Evolutionary conservation across 2,888 invertebrate genomes (phyloP), one percentile per base, ranked within the genome.

Genomic region (Cerastis rubricosa): DNA sequence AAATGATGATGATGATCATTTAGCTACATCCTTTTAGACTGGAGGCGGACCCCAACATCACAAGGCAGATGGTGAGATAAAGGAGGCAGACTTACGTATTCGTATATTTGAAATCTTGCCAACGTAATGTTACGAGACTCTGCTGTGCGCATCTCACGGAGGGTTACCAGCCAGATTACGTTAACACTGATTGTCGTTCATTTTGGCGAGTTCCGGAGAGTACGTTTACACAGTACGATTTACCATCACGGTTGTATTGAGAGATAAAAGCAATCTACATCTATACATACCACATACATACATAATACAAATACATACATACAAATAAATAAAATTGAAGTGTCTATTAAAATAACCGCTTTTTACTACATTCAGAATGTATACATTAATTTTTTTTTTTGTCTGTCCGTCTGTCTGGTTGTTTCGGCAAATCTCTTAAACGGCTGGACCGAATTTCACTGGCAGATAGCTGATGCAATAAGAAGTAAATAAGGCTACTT

Each of bases 121-220:
- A 29, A 51, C 8, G 43, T 64, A 47, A 47, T 57, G 9, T 49
- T 14, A 49, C 22, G 40, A 17, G 8, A 17, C 25, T 14, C 19
- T 64, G 51, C 25, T 14, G 64, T 57, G 64, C 40, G 51, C 64
- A 19, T 74, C 54, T 51, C 69, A 54, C 35, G 73, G 40, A 67
- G 49, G 63, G 59, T 68, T 43, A 40, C 43, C 12, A 80, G 40
- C 54, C 76, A 29, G 61, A 68, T 65, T 71, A 35, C 70, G 67
- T 78, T 79, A 76, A 83, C 72, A 71, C 49, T 78, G 86, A 83
- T 85, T 83, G 83, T 83, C 72, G 79, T 74, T 85, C 80, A 73
- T 71, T 86, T 78, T 78, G 81, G 80, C 76, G 65, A 71, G 43
- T 59, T 51, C 11, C 17, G 2, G 0, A 2, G 22, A 25, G n/a